phyloP scores from a whole-genome alignment of 2,797 vertebrate genomes.

The Neoniphon sammara region DNA sequence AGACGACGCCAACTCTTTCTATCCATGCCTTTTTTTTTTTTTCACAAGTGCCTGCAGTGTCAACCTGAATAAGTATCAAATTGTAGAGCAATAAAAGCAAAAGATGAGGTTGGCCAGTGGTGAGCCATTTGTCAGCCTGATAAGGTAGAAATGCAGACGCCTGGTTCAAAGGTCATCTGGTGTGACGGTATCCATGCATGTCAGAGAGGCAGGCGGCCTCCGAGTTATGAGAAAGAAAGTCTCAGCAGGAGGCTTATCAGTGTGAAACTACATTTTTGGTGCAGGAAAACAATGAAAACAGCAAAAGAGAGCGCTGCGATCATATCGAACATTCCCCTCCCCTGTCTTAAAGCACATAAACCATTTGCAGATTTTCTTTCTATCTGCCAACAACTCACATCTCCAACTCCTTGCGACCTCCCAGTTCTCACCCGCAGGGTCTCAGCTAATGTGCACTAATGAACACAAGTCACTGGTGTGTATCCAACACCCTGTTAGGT shows the following conservation, averaged over 20 bases:
- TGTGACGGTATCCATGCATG: slow-evolving; percentile 21
- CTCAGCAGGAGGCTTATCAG: not conserved
- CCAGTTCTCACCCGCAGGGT: not conserved
- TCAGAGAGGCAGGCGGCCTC: not conserved
- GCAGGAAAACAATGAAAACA: not conserved
- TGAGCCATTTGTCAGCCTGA: slow-evolving; percentile 34
- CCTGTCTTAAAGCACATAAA: not conserved
- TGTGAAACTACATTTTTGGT: not conserved
- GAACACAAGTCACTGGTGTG: slow-evolving; percentile 35
- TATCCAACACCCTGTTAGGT: slow-evolving; percentile 15
- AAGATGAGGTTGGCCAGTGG: slow-evolving; percentile 1
- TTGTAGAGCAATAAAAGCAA: slow-evolving; percentile 12
- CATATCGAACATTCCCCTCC: not conserved
- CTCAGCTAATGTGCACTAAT: slow-evolving; percentile 18
- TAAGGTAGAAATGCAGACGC: slow-evolving; percentile 17
- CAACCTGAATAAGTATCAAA: slow-evolving; percentile 20
- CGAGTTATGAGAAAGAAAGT: not conserved
- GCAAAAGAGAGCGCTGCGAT: not conserved
- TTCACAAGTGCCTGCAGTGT: slow-evolving; percentile 15
- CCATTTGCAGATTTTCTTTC: not conserved
- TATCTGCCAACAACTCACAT: slow-evolving; percentile 2
- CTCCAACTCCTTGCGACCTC: not conserved
- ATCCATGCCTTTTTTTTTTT: slow-evolving; percentile 22
- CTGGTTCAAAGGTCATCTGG: slow-evolving; percentile 19
- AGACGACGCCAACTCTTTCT: slow-evolving; percentile 6